Base-by-base conservation (phyloP, 2,113 vertebrate species). In the Stictonetta naevosa region DNA sequence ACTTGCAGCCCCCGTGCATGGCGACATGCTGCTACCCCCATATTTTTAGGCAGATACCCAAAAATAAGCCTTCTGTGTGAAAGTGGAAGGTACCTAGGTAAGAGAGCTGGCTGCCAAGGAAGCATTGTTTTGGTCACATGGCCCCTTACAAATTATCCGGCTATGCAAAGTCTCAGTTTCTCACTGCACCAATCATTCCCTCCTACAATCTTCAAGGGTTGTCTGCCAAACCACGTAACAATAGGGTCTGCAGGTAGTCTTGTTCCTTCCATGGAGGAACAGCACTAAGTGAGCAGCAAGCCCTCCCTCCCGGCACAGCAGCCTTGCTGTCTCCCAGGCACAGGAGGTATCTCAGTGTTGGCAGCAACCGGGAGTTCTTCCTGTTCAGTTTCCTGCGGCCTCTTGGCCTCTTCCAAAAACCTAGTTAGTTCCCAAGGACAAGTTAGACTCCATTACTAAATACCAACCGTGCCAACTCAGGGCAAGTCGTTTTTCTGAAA, bases 1-100 rank as follows among this genome's bases (percentile, higher is more conserved):
- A 11, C 2, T 1, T 1, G 0, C 2, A 79, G 75, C 2, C 60
- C 67, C 0, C 1, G 1, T 3, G 2, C 21, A 34, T 0, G 10
- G 56, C 2, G 4, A 44, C 63, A 28, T 7, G 3, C 33, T 63
- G 72, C 50, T 64, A 60, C 33, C 53, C 66, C 10, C 8, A 1
- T 13, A 28, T 48, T 79, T 52, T 48, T 2, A 82, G 38, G 48
- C 13, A 8, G 75, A 8, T 29, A 68, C 3, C 81, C 66, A 52
- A 56, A 60, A 78, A 83, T 23, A 77, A 88, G 76, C 42, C 25
- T 55, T 74, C 36, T 13, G 3, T 46, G 38, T 1, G 8, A 68
- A 67, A 42, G 73, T 10, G 50, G 52, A 33, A 17, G 44, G 58
- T 7, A 84, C 26, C 12, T 42, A 59, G 67, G 36, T 13, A 71